phyloP scores from a whole-genome alignment of 1,140 invertebrate genomes.

The Elysia chlorotica region DNA sequence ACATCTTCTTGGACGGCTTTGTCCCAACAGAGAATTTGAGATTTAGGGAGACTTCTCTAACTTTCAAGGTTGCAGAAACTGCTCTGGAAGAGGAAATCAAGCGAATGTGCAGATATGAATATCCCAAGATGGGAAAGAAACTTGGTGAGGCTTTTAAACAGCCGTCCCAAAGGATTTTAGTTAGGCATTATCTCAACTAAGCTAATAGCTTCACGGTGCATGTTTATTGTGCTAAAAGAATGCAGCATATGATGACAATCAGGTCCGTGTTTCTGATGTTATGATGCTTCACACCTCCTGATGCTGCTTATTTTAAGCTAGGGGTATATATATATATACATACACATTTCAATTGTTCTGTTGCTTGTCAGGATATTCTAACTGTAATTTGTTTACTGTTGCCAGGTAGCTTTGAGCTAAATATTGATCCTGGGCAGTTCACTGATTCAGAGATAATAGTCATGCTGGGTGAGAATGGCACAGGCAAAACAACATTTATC shows the following conservation, averaged over 20 bases:
- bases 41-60: conserved; percentile 93
- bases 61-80: conserved; percentile 98
- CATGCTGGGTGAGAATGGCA: conserved; percentile 97
- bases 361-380: too few relatives aligned
- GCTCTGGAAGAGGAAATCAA: conserved; percentile 97
- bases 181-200: background rate
- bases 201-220: background rate
- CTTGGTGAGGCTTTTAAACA: conserved; percentile 66
- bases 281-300: too few relatives aligned
- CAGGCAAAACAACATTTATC: conserved; percentile 99
- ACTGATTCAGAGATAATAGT: conserved; percentile 99
- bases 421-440: conserved; percentile 89
- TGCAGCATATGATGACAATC: too few relatives aligned
- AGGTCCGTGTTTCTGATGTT: too few relatives aligned
- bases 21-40: conserved; percentile 99
- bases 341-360: too few relatives aligned
- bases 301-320: too few relatives aligned
- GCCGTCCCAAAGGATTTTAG: background rate
- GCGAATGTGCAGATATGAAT: conserved; percentile 94
- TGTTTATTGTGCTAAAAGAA: background rate
- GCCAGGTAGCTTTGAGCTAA: conserved; percentile 80
- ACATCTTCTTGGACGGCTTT: conserved; percentile 99
- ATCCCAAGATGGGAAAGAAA: conserved; percentile 77
- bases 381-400: background rate
- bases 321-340: too few relatives aligned